Conservation (phyloP, 2,113 vertebrate genomes). For the Aix galericulata region DNA sequence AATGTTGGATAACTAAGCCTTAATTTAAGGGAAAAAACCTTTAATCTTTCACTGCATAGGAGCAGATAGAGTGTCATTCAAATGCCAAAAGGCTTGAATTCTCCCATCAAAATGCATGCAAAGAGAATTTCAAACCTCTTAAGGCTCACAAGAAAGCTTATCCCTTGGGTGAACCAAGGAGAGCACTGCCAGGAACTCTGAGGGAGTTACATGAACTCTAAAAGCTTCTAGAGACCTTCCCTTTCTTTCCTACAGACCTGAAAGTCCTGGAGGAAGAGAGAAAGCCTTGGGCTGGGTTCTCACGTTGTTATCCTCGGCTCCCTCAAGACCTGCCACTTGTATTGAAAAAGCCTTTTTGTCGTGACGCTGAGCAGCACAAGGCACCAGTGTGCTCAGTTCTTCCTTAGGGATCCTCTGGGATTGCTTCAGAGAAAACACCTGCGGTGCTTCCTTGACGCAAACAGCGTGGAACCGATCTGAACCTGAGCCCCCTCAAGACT, state of each 20-base stretch:
- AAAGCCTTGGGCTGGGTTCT: background rate
- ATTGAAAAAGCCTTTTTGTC: background rate
- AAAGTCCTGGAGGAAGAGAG: background rate
- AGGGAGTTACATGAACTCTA: background rate
- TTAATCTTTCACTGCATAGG: background rate
- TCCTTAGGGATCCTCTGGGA: background rate
- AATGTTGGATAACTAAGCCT: background rate
- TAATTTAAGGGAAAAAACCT: background rate
- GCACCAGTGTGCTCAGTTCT: background rate
- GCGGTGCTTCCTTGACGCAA: background rate
- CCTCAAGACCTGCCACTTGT: background rate
- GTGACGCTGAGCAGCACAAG: background rate
- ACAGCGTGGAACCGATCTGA: background rate
- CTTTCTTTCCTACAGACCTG: background rate
- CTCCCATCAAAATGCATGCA: background rate
- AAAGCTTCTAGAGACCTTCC: background rate
- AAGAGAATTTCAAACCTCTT: background rate
- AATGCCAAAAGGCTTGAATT: background rate
- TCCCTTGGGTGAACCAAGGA: background rate
- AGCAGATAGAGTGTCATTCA: background rate
- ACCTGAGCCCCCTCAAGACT: background rate
- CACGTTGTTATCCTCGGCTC: background rate
- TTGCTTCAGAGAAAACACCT: background rate
- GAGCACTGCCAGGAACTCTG: background rate
- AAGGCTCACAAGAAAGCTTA: background rate